Base-by-base conservation (phyloP, 2,797 vertebrate species). In the Acanthiza pusilla region DNA sequence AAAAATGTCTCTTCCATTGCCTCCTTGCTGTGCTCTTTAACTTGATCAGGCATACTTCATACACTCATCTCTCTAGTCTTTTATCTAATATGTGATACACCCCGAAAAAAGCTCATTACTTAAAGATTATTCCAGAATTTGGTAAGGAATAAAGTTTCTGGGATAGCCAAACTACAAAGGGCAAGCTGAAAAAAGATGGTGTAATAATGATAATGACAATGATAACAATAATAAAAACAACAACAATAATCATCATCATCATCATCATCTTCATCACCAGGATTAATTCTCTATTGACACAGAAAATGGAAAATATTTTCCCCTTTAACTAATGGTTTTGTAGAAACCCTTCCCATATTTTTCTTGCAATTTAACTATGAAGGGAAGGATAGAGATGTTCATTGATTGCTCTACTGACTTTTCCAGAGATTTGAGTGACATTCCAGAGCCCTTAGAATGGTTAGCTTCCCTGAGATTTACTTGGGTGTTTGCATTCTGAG, bases 161-260 rank as follows among this genome's bases (percentile, higher is more conserved):
- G 18, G 4, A 45, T 22, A 80, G 26, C 2, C 14, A 57, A 47
- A 15, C 20, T 68, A 62, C 32, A 91, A 77, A 51, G 68, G 26
- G 14, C 17, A 92, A 57, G 21, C 16, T 51, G 55, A 62, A 91
- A 80, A 50, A 68, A 36, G 9, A 32, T 45, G 36, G 21, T 2
- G 1, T 4, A 55, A 23, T 2, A 68, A 14, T 20, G 65, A 36
- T 3, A 61, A 23, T 7, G 34, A 22, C 7, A 58, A 21, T 2
- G 43, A 19, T 1, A n/a, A 26, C 3, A 57, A 13, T 3, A 48
- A 12, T 0, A 38, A 10, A 2, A n/a, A 17, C 13, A 29, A 25
- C 27, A 42, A 29, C 15, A 54, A 38, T 38, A 11, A 38, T 38
- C 38, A 38, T 11, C 38, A 38, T 38, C 38, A 38, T 38, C 38